Evolutionary conservation across 2,888 invertebrate species (phyloP).

Genomic region (Lobophora halterata): DNA sequence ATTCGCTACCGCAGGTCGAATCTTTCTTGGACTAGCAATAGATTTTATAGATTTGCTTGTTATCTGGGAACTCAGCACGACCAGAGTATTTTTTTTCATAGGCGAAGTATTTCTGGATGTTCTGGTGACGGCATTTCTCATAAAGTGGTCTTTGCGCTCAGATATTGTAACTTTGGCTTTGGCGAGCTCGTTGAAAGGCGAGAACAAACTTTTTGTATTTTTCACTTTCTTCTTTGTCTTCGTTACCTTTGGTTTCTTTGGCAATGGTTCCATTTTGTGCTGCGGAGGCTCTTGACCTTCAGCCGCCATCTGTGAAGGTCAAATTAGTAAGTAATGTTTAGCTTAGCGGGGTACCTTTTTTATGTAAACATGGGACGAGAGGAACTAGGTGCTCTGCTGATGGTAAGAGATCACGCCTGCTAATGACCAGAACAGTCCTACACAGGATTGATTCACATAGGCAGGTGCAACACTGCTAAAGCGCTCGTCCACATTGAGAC

Average conservation of each 20-base stretch:
- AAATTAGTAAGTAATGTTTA: not conserved
- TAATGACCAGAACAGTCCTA: too few relatives aligned
- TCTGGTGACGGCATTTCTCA: conserved; percentile 17
- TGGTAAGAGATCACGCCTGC: too few relatives aligned
- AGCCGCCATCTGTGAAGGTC: conserved; percentile 34
- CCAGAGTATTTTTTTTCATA: conserved; percentile 25
- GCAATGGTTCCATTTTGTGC: conserved; percentile 22
- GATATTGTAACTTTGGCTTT: conserved; percentile 30
- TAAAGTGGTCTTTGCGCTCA: conserved; percentile 29
- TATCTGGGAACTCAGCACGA: conserved; percentile 16
- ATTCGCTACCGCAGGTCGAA: not conserved
- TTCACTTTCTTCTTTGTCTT: conserved; percentile 32
- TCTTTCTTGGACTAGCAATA: conserved; percentile 16
- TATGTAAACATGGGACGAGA: too few relatives aligned
- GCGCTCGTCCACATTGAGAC: too few relatives aligned
- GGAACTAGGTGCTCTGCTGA: too few relatives aligned
- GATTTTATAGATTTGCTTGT: conserved; percentile 13
- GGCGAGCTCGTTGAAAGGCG: conserved; percentile 18
- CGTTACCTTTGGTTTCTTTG: conserved; percentile 36
- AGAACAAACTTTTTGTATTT: conserved; percentile 38
- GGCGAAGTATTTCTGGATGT: conserved; percentile 34
- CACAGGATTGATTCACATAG: too few relatives aligned
- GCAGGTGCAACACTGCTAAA: too few relatives aligned
- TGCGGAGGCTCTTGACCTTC: conserved; percentile 16
- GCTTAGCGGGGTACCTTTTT: not conserved